phyloP scores from a whole-genome alignment of 2,797 vertebrate genomes.

The Phrynocephalus guinanensis region DNA sequence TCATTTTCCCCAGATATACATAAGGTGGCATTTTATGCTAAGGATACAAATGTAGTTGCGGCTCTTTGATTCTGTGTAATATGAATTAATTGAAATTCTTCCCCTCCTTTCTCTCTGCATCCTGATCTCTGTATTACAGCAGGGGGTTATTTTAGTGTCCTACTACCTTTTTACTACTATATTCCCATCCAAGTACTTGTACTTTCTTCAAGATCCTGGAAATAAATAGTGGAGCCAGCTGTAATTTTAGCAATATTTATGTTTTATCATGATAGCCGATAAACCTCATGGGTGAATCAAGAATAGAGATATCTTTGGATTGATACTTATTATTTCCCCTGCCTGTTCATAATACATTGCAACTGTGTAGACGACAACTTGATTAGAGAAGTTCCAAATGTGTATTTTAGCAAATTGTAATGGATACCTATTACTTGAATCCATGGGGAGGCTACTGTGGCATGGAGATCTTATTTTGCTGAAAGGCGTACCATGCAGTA shows the following conservation, averaged over 20 bases:
- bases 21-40: conserved; percentile 13
- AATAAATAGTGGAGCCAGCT: background rate
- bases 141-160: background rate
- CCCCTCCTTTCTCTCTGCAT: background rate
- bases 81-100: background rate
- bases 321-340: background rate
- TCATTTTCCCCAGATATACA: conserved; percentile 24
- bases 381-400: background rate
- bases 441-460: background rate
- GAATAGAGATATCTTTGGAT: background rate
- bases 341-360: background rate
- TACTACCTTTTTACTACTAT: background rate
- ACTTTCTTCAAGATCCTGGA: background rate
- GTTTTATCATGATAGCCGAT: background rate
- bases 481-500: background rate
- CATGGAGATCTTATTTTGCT: background rate
- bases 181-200: background rate
- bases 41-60: conserved; percentile 3
- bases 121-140: background rate
- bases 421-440: background rate
- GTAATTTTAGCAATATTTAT: background rate
- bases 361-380: background rate
- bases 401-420: background rate
- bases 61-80: background rate
- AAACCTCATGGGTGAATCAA: background rate